Base-by-base conservation (phyloP, 1,140 invertebrate species). In the Odontomachus brunneus region DNA sequence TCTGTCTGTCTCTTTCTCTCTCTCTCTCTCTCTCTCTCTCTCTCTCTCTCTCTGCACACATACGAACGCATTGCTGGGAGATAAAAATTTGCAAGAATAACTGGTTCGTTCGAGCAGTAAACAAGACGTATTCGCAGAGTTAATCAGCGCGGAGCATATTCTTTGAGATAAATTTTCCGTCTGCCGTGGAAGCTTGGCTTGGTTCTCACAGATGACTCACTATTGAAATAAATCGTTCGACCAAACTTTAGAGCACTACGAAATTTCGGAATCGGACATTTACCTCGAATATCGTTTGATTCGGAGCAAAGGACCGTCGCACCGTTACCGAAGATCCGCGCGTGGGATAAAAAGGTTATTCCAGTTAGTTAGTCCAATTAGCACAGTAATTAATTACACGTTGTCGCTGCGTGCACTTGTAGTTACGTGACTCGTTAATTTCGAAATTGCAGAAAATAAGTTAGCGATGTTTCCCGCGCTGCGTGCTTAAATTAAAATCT, bases 351-450 rank as follows among this genome's bases (percentile, higher is more conserved):
- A 71, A 69, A 69, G 2, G 69, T 80, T 65, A 66, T 66, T 57
- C 14, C 14, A 59, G 51, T 80, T 78, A 78, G 38, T 67, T 69
- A 57, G 65, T 24, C 24, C 65, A 71, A 80, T 71, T 80, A 80
- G 65, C 26, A 38, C 29, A 1, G 9, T 17, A 69, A 80, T 80
- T 80, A 80, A 78, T 78, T 71, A 78, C 22, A 69, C n/a, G 33
- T 71, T 15, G 51, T 80, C 17, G 17, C 33, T 44, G 24, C 9
- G n/a, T 44, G n/a, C 14, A n/a, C n/a, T 1, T 9, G 33, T 67
- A 44, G 63, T 44, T 69, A 24, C 5, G 22, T 19, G 59, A 71
- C 33, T 80, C 33, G 24, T 80, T 66, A 76, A 66, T 38, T 80
- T 57, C 7, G 44, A 80, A 71, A 80, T 80, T 69, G 29, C 22